Evolutionary conservation across 2,113 vertebrate genomes (phyloP), one percentile per base, ranked within the genome.

Genomic region (Pyxicephalus adspersus): DNA sequence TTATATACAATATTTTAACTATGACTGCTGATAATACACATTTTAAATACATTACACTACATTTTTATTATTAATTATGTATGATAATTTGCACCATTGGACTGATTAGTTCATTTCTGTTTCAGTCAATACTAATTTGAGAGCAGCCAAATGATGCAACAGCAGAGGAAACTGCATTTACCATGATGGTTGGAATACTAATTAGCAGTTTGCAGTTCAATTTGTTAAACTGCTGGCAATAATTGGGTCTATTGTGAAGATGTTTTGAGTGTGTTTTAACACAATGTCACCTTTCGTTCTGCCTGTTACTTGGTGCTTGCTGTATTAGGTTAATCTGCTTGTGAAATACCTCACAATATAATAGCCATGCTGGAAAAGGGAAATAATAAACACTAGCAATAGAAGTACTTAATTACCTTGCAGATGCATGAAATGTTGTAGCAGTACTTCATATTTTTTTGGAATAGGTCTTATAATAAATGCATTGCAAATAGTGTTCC

Each of bases 181-280:
- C 64, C 61, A 81, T 20, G 70, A 60, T 38, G 70, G 61, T n/a
- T 57, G 26, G 50, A 73, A 74, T 74, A 70, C 61, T 74, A 81
- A 81, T 81, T 74, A 81, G n/a, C 79, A 81, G 70, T 65, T 65
- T 81, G 70, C 70, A 58, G 79, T 81, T 81, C 70, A 81, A 65
- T 81, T 81, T 65, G 70, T 74, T 74, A 74, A 81, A 81, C 50
- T 65, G 28, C 70, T 65, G 65, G 79, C 50, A 57, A 57, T 74
- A 74, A 81, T 81, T 74, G 70, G 63, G 52, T 71, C 29, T 74
- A 70, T 66, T 22, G 29, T 38, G 70, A 58, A 55, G 60, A 65
- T 64, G 70, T 74, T 81, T 65, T 81, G 3, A 74, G 73, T 73
- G 79, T 73, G 60, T 74, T 73, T 73, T 73, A 64, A 65, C 79